Conservation (phyloP, 2,113 vertebrate genomes). For the Pteronura brasiliensis region DNA sequence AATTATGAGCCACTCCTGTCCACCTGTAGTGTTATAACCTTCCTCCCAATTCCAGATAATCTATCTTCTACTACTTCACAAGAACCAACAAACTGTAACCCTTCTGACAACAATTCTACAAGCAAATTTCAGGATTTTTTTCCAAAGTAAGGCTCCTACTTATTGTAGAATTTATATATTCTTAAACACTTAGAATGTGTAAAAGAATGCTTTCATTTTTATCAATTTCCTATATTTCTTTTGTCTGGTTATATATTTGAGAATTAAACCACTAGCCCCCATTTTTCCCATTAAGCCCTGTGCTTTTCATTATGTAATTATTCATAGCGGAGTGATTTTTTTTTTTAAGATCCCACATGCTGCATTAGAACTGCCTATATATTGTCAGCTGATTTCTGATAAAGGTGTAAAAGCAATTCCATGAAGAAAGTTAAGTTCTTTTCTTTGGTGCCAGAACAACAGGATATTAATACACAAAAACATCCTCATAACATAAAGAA, state of each 20-base stretch:
- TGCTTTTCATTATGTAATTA: not conserved
- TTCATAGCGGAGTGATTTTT: not conserved
- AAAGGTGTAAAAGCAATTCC: constrained; percentile 5
- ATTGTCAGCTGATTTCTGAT: not conserved
- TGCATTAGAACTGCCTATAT: not conserved
- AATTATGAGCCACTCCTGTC: not conserved
- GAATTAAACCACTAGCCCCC: not conserved
- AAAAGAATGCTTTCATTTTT: not conserved
- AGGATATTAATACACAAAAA: not conserved
- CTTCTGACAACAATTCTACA: not conserved
- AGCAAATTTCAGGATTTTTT: not conserved
- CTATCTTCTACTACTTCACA: not conserved
- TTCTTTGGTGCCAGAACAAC: not conserved
- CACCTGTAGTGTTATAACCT: not conserved
- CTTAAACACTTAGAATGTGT: not conserved
- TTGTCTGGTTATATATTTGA: not conserved
- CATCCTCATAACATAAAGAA: not conserved
- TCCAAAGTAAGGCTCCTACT: not conserved
- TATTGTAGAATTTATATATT: not conserved
- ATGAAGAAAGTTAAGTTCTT: not conserved
- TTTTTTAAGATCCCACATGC: not conserved
- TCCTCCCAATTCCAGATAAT: not conserved
- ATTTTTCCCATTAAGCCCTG: not conserved
- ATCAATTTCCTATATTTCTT: not conserved
- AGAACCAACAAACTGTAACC: not conserved